Conservation (phyloP, 2,113 vertebrate genomes). For the Erythrolamprus reginae region DNA sequence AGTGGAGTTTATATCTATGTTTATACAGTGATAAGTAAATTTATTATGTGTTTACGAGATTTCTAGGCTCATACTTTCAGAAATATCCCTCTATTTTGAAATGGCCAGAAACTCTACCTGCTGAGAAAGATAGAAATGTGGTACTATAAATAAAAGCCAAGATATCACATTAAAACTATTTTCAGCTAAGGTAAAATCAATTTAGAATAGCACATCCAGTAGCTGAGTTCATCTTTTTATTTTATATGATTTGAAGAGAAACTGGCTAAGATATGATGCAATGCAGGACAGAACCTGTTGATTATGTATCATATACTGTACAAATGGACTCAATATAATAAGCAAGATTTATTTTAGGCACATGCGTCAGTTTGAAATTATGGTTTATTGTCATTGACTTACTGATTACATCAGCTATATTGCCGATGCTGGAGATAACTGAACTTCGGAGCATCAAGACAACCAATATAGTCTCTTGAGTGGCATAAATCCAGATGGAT, state of each 20-base stretch:
- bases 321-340: background rate
- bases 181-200: background rate
- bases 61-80: background rate
- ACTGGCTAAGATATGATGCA: background rate
- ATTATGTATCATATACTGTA: background rate
- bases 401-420: background rate
- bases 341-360: background rate
- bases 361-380: background rate
- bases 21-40: background rate
- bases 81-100: background rate
- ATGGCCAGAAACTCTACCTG: background rate
- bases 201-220: background rate
- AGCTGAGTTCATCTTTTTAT: background rate
- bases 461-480: background rate
- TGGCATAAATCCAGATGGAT: background rate
- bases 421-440: background rate
- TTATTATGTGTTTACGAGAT: background rate
- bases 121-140: background rate
- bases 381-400: background rate
- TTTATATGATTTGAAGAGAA: background rate
- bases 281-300: background rate
- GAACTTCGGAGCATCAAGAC: background rate
- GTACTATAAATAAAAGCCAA: background rate
- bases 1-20: background rate
- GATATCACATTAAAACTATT: background rate